Percentiles rank a stretch among this genome's conserved stretches.
Evolutionary conservation across 2,113 vertebrate species (phyloP).

Genomic region (Callorhinus ursinus): DNA sequence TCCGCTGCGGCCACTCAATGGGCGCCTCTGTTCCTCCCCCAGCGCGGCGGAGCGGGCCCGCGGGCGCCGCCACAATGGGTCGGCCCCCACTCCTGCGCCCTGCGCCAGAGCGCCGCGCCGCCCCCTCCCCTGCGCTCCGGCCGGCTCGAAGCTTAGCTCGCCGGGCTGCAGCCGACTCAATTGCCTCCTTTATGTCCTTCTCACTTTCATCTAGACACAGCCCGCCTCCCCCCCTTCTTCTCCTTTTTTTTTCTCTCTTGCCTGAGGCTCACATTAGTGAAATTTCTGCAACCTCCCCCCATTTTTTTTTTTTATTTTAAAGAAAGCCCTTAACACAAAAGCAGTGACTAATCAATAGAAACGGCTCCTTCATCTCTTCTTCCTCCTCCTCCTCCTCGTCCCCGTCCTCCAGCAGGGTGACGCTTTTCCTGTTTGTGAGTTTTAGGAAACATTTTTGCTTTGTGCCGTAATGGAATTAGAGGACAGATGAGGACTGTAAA

Average conservation of each 20-base stretch:
- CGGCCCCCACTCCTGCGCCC: conserved; percentile 88
- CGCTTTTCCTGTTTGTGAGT: conserved; percentile 88
- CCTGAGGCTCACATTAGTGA: conserved; percentile 93
- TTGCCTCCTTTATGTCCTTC: conserved; percentile 96
- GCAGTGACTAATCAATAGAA: conserved; percentile 88
- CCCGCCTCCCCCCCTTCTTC: conserved; percentile 86
- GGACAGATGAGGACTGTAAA: conserved; percentile 89
- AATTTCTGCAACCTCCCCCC: conserved; percentile 89
- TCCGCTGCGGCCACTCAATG: conserved; percentile 89
- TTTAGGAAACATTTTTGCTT: conserved; percentile 90
- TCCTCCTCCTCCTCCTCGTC: conserved; percentile 23
- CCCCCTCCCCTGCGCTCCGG: conserved; percentile 86
- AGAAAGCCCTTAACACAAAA: conserved; percentile 88
- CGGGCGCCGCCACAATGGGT: conserved; percentile 92
- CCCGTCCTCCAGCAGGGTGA: conserved; percentile 76
- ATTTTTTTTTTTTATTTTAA: conserved; percentile 80
- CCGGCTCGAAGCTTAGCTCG: conserved; percentile 88
- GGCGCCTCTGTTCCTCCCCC: conserved; percentile 94
- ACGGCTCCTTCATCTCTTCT: conserved; percentile 79
- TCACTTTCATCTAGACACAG: conserved; percentile 96
- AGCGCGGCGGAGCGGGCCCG: conserved; percentile 89
- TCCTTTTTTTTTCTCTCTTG: conserved; percentile 79
- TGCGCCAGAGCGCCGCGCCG: conserved; percentile 88
- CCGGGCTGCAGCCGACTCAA: conserved; percentile 96
- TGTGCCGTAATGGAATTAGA: conserved; percentile 90